Base-by-base conservation (phyloP, 2,888 invertebrate species). In the Harmothoe impar region DNA sequence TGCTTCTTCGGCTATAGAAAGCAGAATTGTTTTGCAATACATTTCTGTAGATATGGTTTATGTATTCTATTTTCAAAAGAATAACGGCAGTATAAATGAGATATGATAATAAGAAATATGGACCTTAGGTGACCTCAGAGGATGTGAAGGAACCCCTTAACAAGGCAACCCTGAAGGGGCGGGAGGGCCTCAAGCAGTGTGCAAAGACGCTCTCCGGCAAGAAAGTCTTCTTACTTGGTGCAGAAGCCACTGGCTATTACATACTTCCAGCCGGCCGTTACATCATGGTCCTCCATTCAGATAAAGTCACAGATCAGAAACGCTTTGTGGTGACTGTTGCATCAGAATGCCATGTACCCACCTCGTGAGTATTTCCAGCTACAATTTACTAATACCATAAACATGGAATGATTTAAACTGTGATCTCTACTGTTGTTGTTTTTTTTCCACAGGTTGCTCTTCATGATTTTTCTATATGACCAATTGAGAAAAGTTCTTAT, bases 291-390 rank as follows among this genome's bases (percentile, higher is more conserved):
- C 86, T 86, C 29, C 52, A 52, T 52, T 86, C 86, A 0, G 56
- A 86, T 54, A 25, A n/a, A 0, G 33, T 54, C 25, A 86, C 23
- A 0, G 86, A 86, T 54, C 29, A 86, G 10, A 52, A 86, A 5
- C 29, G 54, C 29, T 86, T 86, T 86, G 56, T 56, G 3, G 52
- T 86, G 54, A 54, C 86, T 5, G 1, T 86, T 25, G 86, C 86
- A 1, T 1, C 86, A 15, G n/a, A 17, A 20, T 7, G 56, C 1
- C 23, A 52, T 12, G 29, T 29, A 3, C 15, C 0, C 7, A 52
- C 52, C 25, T 7, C 0, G 86, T 86, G 52, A 86, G 86, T 86
- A 84, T 29, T 17, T n/a, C n/a, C n/a, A n/a, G n/a, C n/a, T n/a
- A n/a, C n/a, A n/a, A n/a, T n/a, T n/a, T n/a, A n/a, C n/a, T n/a